Evolutionary conservation across 2,797 vertebrate species (phyloP), one percentile per base, ranked within the genome.

Genomic region (Cottoperca gobio): DNA sequence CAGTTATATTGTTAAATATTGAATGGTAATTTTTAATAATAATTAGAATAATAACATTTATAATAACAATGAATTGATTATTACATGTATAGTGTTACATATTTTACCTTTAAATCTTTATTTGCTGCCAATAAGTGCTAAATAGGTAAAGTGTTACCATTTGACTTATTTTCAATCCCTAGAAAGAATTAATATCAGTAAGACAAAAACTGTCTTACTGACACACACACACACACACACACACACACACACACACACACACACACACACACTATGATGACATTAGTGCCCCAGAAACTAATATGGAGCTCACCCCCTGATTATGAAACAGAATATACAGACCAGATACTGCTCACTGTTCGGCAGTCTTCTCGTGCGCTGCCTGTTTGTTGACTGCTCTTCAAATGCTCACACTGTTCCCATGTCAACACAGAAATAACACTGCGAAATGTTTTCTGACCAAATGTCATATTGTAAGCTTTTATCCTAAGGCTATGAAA

Each of bases 391-490:
- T 14, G 7, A 16, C 8, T 54, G 2, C n/a, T 50, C 37, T 60
- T 52, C n/a, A 19, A 9, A 24, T 17, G 8, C 48, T 53, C 13
- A 13, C 24, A 53, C 31, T 43, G 19, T 43, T 78, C 21, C 39
- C 21, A 52, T 24, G 48, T 60, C 54, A 42, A 72, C 39, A 28
- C 49, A 3, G 45, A 62, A 50, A 62, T 23, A 63, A 52, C 13
- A 35, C 12, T 66, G 37, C 50, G 37, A 63, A 81, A 67, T 31
- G 6, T 43, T 54, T 43, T 52, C 45, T 55, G 35, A 35, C 33
- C 52, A 50, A 49, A 70, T 77, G 66, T 73, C 72, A 81, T 53
- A 39, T n/a, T 77, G 60, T 0, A 1, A 50, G 49, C 62, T 31
- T 52, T 52, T 28, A 72, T 50, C 81, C 70, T 23, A 0, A 26